These are phyloP conservation scores for Lypha dubia DNA, from an alignment of 2,888 invertebrate species.

Conservation along the genomic window DNA sequence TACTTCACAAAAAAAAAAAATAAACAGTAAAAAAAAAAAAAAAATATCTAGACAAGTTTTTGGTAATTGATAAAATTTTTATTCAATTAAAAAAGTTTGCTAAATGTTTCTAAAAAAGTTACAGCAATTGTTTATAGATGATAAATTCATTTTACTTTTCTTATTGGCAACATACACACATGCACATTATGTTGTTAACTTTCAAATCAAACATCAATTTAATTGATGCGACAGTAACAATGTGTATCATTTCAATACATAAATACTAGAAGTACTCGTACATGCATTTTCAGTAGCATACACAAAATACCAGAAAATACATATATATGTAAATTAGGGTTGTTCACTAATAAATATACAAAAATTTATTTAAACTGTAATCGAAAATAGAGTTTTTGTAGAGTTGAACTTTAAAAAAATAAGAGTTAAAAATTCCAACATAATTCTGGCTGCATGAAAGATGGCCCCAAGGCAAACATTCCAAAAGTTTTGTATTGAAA, in stretches of 20 bases:
- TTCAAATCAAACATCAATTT: constrained; percentile 46
- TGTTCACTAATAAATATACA: neutral
- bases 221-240: constrained; percentile 64
- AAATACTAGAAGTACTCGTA: neutral
- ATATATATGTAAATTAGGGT: neutral
- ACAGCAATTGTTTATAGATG: neutral
- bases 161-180: neutral
- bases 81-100: neutral
- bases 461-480: too few relatives aligned
- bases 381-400: too few relatives aligned
- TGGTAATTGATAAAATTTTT: too few relatives aligned
- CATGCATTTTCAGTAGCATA: neutral
- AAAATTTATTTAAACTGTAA: too few relatives aligned
- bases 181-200: neutral
- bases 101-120: constrained; percentile 4
- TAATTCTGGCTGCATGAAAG: too few relatives aligned
- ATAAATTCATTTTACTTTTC: constrained; percentile 15
- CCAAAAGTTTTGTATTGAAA: too few relatives aligned
- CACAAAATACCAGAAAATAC: neutral
- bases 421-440: too few relatives aligned
- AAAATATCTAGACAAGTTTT: too few relatives aligned
- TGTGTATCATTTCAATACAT: neutral
- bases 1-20: too few relatives aligned
- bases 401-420: too few relatives aligned
- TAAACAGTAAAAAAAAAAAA: too few relatives aligned